Evolutionary conservation across 2,113 vertebrate species (phyloP), one percentile per base, ranked within the genome.

Genomic region (Triplophysa rosa): DNA sequence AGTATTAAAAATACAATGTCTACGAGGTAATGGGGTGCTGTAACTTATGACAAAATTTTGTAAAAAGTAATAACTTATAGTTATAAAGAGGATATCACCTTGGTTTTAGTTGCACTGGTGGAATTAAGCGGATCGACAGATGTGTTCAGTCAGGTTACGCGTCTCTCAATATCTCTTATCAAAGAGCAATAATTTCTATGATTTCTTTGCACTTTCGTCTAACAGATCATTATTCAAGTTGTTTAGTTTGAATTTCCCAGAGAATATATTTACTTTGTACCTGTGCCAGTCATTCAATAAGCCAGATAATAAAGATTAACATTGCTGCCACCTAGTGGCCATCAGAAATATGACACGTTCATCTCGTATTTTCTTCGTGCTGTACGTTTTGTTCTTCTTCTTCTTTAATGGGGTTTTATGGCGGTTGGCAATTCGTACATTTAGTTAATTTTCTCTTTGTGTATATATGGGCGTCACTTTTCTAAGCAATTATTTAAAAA

Each of bases 301-400:
- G 6, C 1, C 1, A n/a, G 19, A 17, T 7, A 66, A 62, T 40
- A 72, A 80, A 77, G 14, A 11, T 26, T 24, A 29, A 16, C 49
- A 76, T 77, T 80, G 52, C 72, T 77, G 82, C 79, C 82, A 77
- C 33, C 82, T 77, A 80, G 62, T 80, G 82, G 58, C 13, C 23
- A 23, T 19, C 37, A 40, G 45, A 33, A n/a, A 40, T 62, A 62
- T 14, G 33, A 74, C n/a, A 58, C n/a, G n/a, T 21, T n/a, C 8
- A 21, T 58, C 19, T n/a, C 8, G 7, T 12, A 5, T 45, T 11
- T 45, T 45, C 0, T 2, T 45, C 42, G 42, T 45, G 11, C 40
- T 29, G 26, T 29, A 42, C 40, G 9, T 11, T 45, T 45, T 45
- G 33, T 37, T 37, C 6, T 37, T 29, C 29, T 29, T 29, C 3